Conservation (phyloP, 2,797 vertebrate species). For the Eulemur rubriventer region DNA sequence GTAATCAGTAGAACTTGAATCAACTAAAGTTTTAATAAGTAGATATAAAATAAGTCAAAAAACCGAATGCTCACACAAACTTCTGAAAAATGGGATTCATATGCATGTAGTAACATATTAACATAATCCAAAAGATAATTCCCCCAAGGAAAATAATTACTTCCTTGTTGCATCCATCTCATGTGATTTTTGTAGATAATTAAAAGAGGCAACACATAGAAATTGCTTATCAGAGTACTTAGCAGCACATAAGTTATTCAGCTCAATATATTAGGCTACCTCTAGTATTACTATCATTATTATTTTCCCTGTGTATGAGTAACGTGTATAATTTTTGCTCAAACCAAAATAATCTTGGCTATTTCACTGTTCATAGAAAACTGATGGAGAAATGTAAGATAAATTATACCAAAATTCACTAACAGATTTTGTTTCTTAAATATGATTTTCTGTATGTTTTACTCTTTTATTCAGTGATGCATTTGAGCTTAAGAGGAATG, state of each 20-base stretch:
- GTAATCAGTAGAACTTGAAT: neutral
- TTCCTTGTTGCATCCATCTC: constrained; percentile 10
- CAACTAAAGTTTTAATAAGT: neutral
- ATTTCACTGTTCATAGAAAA: neutral
- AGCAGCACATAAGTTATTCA: neutral
- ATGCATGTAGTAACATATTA: neutral
- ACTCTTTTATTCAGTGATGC: neutral
- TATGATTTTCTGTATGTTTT: neutral
- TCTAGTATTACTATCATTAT: neutral
- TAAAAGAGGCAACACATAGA: neutral
- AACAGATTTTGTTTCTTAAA: neutral
- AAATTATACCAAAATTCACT: neutral
- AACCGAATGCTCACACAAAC: neutral
- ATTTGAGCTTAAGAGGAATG: neutral
- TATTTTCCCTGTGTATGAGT: neutral
- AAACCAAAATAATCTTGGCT: neutral
- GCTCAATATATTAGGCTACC: neutral
- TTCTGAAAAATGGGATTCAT: neutral
- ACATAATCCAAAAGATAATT: neutral
- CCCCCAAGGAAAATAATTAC: neutral
- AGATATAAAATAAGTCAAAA: neutral
- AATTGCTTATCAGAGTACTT: constrained; percentile 34
- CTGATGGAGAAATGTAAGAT: neutral
- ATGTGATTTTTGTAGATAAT: neutral
- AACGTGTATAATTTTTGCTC: neutral